Evolutionary conservation across 2,113 vertebrate species (phyloP).

Genomic region (Antechinus flavipes): DNA sequence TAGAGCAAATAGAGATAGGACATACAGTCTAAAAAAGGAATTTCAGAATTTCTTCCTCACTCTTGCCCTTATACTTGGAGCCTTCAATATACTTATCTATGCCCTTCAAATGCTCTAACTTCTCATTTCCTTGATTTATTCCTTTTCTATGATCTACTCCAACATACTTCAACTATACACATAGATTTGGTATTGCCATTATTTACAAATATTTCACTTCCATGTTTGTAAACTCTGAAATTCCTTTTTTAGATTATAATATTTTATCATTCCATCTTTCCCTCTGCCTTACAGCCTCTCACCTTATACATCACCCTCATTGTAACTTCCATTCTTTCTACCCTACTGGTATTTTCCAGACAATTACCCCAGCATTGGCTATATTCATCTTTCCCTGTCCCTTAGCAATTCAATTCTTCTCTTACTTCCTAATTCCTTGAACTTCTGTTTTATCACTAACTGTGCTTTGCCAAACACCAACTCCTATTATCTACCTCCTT

Average conservation of each 20-base stretch:
- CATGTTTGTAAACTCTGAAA: background rate
- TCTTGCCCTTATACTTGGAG: background rate
- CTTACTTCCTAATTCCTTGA: background rate
- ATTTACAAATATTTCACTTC: background rate
- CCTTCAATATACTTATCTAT: background rate
- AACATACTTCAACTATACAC: background rate
- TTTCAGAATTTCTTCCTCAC: background rate
- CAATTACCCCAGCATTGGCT: background rate
- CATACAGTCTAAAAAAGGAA: background rate
- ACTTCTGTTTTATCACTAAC: background rate
- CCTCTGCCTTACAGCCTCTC: background rate
- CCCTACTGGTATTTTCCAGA: background rate
- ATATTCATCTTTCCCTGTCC: background rate
- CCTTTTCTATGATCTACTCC: background rate
- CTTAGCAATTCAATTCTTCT: background rate
- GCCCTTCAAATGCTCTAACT: background rate
- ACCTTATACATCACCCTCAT: background rate
- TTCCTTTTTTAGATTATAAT: background rate
- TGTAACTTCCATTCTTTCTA: background rate
- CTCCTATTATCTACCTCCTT: background rate
- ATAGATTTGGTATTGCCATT: background rate
- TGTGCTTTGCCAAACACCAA: background rate
- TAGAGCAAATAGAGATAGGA: constrained; percentile 73
- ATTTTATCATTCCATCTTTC: background rate
- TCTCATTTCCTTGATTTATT: background rate